Base-by-base conservation (phyloP, 2,113 vertebrate genomes). In the Osmerus eperlanus region DNA sequence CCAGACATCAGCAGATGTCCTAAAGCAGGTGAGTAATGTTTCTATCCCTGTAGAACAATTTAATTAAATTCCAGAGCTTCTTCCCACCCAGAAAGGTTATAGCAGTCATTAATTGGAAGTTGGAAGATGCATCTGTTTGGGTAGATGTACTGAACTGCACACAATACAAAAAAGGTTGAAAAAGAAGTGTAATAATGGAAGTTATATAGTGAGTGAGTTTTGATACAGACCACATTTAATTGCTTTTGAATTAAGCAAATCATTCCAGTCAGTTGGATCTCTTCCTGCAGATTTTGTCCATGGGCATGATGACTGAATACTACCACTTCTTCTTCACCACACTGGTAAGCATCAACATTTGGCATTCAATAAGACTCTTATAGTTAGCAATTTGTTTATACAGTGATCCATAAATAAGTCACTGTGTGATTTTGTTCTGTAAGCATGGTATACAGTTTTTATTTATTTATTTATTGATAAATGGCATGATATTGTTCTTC, bases 271-370 rank as follows among this genome's bases (percentile, higher is more conserved):
- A 2, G 41, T 47, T 47, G 41, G 41, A 9, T 12, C 61, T 63
- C 61, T 32, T 81, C 14, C 73, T 86, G 80, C 82, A 99, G 97
- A 94, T 98, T 76, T 91, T 99, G 41, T 97, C 96, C 71, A 97
- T 99, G 97, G 97, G 97, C 64, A 99, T 99, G 97, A 99, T 99
- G 96, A 99, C 97, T 0, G 97, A 99, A 81, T 98, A 99, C 78
- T 99, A 99, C 79, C 97, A 99, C 84, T 99, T 96, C 88, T 97
- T 99, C 87, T 99, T 99, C 85, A 99, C 97, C 53, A 97, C 97
- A 12, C 81, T 99, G 94, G 97, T 99, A 92, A 96, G 96, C 78
- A 2, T 47, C 41, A 47, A 69, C 12, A 18, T 67, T 32, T 32
- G 4, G 6, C 32, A 14, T 68, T 16, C 9, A 11, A 11, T 47